phyloP scores from a whole-genome alignment of 2,888 invertebrate genomes.

The Spialia ferax region DNA sequence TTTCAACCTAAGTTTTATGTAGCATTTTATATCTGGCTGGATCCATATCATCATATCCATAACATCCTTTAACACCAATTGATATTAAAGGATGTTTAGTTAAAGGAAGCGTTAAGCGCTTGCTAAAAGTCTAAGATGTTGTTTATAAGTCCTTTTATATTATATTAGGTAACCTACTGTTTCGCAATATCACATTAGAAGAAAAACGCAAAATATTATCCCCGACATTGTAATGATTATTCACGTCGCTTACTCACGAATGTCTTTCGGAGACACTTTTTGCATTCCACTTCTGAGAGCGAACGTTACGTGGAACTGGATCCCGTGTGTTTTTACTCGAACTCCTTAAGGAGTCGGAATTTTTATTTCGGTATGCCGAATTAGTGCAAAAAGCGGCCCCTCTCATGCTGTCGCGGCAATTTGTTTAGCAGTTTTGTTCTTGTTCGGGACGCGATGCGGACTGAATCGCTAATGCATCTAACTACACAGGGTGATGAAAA shows the following conservation, averaged over 20 bases:
- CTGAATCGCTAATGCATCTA: constrained; percentile 71
- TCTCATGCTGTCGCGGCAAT: constrained; percentile 75
- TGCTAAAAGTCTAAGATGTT: too few relatives aligned
- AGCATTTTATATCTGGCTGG: too few relatives aligned
- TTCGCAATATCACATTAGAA: not conserved
- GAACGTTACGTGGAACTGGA: constrained; percentile 64
- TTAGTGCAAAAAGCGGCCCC: constrained; percentile 83
- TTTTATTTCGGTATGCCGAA: constrained; percentile 87
- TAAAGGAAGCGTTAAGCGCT: too few relatives aligned
- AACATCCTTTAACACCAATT: too few relatives aligned
- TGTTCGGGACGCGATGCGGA: constrained; percentile 69
- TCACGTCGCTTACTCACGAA: constrained; percentile 50
- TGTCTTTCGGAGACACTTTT: constrained; percentile 64
- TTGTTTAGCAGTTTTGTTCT: constrained; percentile 85
- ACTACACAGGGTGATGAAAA: constrained; percentile 59
- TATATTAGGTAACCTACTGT: too few relatives aligned
- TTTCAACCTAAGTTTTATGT: too few relatives aligned
- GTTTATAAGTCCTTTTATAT: too few relatives aligned
- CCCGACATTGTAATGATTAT: constrained; percentile 41
- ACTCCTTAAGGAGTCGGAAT: constrained; percentile 80
- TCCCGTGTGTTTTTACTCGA: constrained; percentile 61
- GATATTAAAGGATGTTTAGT: too few relatives aligned
- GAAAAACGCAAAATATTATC: not conserved
- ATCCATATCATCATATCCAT: too few relatives aligned
- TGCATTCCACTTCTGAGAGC: constrained; percentile 56